phyloP scores from a whole-genome alignment of 2,888 invertebrate species.

The Scaptomyza caliginosa region DNA sequence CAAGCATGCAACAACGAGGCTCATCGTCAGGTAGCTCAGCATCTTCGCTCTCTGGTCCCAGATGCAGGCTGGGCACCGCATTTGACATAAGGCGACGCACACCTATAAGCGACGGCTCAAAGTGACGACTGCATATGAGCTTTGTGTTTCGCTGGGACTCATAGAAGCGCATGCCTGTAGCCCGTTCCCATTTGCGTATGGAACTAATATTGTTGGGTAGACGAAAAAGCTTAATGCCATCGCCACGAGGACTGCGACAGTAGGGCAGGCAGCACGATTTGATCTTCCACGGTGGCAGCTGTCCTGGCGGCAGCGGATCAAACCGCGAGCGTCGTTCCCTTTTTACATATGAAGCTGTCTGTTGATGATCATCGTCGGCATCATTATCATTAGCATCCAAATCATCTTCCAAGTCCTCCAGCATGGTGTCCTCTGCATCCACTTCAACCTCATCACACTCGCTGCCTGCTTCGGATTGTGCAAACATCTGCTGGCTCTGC shows the following conservation, averaged over 20 bases:
- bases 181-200: conserved; percentile 63
- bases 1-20: conserved; percentile 59
- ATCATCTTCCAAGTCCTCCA: conserved; percentile 31
- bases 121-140: conserved; percentile 67
- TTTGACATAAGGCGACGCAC: conserved; percentile 76
- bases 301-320: conserved; percentile 39
- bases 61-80: conserved; percentile 75
- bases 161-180: conserved; percentile 67
- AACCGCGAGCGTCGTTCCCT: conserved; percentile 36
- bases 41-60: conserved; percentile 44
- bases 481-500: conserved; percentile 41
- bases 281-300: conserved; percentile 52
- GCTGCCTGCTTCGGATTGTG: conserved; percentile 27
- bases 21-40: background rate
- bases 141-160: conserved; percentile 69
- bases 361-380: conserved; percentile 17
- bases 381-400: conserved; percentile 27
- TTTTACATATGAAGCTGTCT: conserved; percentile 20
- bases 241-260: conserved; percentile 75
- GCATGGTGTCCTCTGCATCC: conserved; percentile 21
- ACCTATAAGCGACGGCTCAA: conserved; percentile 68
- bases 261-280: conserved; percentile 76
- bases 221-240: conserved; percentile 78
- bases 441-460: conserved; percentile 41
- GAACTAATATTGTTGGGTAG: conserved; percentile 62